Conservation (phyloP, 2,888 invertebrate species). For the Yponomeuta sedellus region DNA sequence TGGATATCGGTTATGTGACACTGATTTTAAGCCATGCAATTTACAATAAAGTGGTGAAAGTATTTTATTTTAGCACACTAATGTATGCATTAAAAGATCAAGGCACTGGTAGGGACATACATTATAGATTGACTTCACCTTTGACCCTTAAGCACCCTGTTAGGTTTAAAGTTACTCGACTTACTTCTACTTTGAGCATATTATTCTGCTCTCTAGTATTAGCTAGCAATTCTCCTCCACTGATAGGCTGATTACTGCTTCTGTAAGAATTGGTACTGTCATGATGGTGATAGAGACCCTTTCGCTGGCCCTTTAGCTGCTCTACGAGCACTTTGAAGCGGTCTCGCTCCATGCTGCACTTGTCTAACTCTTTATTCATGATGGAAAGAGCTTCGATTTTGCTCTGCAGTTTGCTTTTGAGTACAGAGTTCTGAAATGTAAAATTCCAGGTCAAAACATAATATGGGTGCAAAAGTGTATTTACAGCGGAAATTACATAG, state of each 20-base stretch:
- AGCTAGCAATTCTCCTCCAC: conserved; percentile 75
- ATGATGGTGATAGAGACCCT: conserved; percentile 30
- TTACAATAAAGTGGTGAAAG: too few relatives aligned
- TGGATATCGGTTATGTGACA: too few relatives aligned
- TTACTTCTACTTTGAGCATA: conserved; percentile 70
- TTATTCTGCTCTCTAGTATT: conserved; percentile 78
- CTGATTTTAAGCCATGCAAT: too few relatives aligned
- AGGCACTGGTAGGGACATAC: too few relatives aligned
- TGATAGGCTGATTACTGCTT: conserved; percentile 53
- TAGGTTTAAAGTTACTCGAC: background rate
- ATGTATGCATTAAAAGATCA: too few relatives aligned
- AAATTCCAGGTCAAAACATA: background rate
- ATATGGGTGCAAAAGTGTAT: background rate
- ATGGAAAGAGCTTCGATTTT: conserved; percentile 89
- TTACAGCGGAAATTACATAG: background rate
- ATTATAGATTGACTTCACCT: too few relatives aligned
- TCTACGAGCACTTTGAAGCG: conserved; percentile 88
- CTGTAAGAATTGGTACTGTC: conserved; percentile 40
- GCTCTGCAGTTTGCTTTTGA: conserved; percentile 85
- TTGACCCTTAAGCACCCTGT: too few relatives aligned
- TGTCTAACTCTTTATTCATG: conserved; percentile 85
- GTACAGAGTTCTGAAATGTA: conserved; percentile 73
- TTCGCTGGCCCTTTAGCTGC: conserved; percentile 78
- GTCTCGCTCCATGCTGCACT: conserved; percentile 86
- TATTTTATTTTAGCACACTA: too few relatives aligned